Conservation (phyloP, 2,888 invertebrate species). For the Stramonita haemastoma region DNA sequence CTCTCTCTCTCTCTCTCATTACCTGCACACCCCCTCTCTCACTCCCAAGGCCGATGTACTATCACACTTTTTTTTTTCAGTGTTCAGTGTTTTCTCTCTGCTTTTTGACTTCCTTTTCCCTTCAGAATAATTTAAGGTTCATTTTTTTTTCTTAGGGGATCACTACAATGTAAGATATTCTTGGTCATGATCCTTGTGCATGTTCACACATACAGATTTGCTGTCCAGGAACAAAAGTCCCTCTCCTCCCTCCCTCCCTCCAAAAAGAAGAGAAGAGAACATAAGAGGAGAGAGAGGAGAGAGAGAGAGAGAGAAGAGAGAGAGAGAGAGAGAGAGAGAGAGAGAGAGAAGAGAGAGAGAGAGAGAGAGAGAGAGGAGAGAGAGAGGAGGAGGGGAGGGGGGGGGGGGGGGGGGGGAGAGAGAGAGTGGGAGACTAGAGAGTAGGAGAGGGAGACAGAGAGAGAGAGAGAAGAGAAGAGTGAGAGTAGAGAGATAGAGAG, state of each 20-base stretch:
- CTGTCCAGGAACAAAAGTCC: neutral
- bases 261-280: neutral
- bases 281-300: neutral
- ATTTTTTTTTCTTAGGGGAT: no score
- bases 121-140: no score
- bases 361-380: neutral
- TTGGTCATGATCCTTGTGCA: no score
- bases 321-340: neutral
- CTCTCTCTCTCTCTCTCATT: neutral
- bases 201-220: no score
- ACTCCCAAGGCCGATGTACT: no score
- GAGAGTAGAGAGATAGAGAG: neutral
- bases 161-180: no score
- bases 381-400: neutral
- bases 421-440: neutral
- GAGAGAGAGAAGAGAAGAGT: constrained; percentile 5
- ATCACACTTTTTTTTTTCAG: no score
- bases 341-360: neutral
- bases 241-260: neutral
- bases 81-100: no score
- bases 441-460: neutral
- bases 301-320: neutral
- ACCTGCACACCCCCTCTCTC: neutral
- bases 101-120: no score
- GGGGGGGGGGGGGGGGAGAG: neutral